These are phyloP conservation scores for Caenorhabditis sp. DNA, from an alignment of 2,888 invertebrate genomes.

Conservation along the genomic window DNA sequence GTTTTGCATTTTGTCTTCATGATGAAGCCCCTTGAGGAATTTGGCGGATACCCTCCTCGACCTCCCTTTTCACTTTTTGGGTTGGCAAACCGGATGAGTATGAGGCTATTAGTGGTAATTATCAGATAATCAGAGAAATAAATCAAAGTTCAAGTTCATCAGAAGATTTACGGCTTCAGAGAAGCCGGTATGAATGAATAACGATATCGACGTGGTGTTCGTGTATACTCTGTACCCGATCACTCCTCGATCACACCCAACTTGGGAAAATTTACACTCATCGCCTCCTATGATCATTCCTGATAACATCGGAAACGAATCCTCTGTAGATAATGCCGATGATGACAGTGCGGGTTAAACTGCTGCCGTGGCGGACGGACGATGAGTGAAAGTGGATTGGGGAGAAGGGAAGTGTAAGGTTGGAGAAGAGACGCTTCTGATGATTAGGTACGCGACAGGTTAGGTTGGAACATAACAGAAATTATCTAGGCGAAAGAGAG, in stretches of 20 bases:
- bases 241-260: constrained; percentile 2
- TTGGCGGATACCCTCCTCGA: background rate
- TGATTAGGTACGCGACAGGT: constrained; percentile 6
- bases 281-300: constrained; percentile 1
- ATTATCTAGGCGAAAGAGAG: background rate
- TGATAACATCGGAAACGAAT: constrained; percentile 46
- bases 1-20: background rate
- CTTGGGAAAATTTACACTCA: background rate
- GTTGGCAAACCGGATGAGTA: constrained; percentile 38
- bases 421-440: constrained; percentile 12
- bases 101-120: constrained; percentile 1
- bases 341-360: constrained; percentile 14
- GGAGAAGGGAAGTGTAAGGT: constrained; percentile 12
- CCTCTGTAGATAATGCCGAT: constrained; percentile 7
- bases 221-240: constrained; percentile 1
- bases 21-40: too few species aligned
- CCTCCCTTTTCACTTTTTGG: background rate
- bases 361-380: constrained; percentile 3
- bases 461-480: constrained; percentile 17
- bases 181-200: background rate
- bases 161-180: background rate
- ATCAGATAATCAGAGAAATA: constrained; percentile 21
- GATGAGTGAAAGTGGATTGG: constrained; percentile 46
- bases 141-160: constrained; percentile 38
- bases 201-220: constrained; percentile 8